Evolutionary conservation across 2,797 vertebrate genomes (phyloP).

Genomic region (Echeneis naucrates): DNA sequence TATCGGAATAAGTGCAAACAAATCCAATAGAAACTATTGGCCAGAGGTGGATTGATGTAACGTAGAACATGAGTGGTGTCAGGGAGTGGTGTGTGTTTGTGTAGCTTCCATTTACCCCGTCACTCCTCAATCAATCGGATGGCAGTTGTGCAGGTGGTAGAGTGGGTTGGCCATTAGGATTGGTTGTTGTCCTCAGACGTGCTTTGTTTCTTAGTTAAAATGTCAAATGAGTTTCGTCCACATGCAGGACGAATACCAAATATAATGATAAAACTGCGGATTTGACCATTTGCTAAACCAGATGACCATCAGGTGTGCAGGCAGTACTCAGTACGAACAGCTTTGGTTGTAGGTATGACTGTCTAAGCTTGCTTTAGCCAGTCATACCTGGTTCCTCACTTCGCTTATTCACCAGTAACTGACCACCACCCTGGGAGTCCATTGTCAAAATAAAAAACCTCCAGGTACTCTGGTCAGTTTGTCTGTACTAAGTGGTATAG

Average conservation of each 20-base stretch:
- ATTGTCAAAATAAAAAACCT: no score
- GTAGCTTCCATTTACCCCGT: constrained; percentile 8
- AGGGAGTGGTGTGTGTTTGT: constrained; percentile 28
- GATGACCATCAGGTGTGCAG: neutral
- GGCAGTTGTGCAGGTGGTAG: constrained; percentile 36
- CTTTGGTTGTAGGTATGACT: neutral
- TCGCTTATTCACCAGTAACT: no score
- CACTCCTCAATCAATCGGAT: neutral
- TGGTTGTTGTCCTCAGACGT: constrained; percentile 2
- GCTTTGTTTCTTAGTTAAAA: constrained; percentile 22
- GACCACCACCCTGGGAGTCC: no score
- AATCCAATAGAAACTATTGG: constrained; percentile 7
- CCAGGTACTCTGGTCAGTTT: no score
- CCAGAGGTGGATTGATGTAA: constrained; percentile 4
- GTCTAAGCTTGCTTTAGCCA: no score
- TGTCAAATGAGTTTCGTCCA: neutral
- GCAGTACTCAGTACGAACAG: neutral
- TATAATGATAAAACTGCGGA: neutral
- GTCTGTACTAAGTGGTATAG: no score
- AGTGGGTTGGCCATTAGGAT: constrained; percentile 17
- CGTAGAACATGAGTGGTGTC: constrained; percentile 1
- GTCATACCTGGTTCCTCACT: no score
- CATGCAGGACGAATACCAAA: neutral
- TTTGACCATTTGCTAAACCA: neutral
- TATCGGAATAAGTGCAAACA: constrained; percentile 11